Evolutionary conservation across 1,140 invertebrate genomes (phyloP), one percentile per base, ranked within the genome.

Genomic region (Aphaenogaster rudis): DNA sequence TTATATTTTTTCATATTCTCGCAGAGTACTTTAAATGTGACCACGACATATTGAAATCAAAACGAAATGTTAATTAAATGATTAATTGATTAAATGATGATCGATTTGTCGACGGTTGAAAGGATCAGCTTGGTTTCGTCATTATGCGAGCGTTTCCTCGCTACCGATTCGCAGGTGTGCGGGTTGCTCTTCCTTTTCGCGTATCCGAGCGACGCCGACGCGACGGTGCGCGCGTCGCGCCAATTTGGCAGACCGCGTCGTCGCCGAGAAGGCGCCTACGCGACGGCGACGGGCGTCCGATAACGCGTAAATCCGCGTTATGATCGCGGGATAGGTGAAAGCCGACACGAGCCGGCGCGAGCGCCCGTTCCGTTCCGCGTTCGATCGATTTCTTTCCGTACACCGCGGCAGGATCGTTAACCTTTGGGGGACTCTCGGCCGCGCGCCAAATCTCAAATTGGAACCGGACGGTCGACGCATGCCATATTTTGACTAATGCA

Each of bases 371-470:
- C 50, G 50, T 74, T 77, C 54, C 69, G 50, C 59, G 64, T 85
- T 79, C 74, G 85, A 90, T 90, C 82, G 81, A 86, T 91, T 88
- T 76, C 69, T 82, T 78, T 59, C 67, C 61, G 36, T 61, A 76
- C 15, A 45, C 42, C 13, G 7, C 52, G 50, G 28, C 61, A 92
- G 90, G 94, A 94, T 94, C 94, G 93, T 94, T 94, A 94, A 94
- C 94, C 94, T 92, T 93, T 93, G 90, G 57, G 36, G 86, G 77
- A 72, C 90, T 52, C 92, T 91, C 91, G 93, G 93, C 92, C 84
- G 54, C 67, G 82, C 66, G 94, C 94, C 94, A 94, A 93, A 91
- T 90, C 89, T 93, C 66, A 89, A 92, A 92, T 93, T 93, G 91
- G 87, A 94, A 93, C 92, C 92, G 93, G 90, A 90, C 92, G 91